Evolutionary conservation across 1,140 invertebrate species (phyloP).

Genomic region (Agraylea sexmaculata): DNA sequence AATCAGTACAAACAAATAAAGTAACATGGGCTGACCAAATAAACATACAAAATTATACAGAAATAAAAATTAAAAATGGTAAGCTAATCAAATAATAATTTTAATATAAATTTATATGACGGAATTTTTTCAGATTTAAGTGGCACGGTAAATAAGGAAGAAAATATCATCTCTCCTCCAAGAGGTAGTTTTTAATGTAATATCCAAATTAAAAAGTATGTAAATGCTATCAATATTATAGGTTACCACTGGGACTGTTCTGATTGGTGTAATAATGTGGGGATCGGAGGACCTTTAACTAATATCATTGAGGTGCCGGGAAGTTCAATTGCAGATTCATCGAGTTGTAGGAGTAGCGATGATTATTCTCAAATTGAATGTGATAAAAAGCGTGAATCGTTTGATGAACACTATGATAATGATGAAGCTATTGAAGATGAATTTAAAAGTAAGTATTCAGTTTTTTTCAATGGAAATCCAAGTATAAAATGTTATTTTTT

Average conservation of each 20-base stretch:
- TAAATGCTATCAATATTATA: conserved; percentile 6
- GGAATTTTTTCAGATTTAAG: conserved; percentile 18
- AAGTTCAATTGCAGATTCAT: conserved; percentile 72
- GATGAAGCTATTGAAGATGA: no score
- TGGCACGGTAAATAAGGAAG: conserved; percentile 12
- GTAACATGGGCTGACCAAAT: conserved; percentile 60
- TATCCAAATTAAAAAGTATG: conserved; percentile 4
- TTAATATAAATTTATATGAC: conserved; percentile 3
- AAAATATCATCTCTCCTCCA: conserved; percentile 18
- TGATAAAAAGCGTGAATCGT: no score
- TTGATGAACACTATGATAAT: no score
- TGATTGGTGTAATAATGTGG: conserved; percentile 58
- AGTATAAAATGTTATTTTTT: conserved; percentile 10
- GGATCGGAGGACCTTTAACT: conserved; percentile 64
- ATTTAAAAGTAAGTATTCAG: no score
- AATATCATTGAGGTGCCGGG: conserved; percentile 81
- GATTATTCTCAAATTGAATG: conserved; percentile 37
- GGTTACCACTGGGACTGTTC: conserved; percentile 83
- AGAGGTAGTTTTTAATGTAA: conserved; percentile 12
- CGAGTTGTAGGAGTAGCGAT: conserved; percentile 76
- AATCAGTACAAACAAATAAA: conserved; percentile 51
- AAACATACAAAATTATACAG: conserved; percentile 52
- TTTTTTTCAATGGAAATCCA: no score
- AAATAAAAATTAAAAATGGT: conserved; percentile 71
- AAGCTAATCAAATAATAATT: no score